Evolutionary conservation across 2,113 vertebrate genomes (phyloP).

Genomic region (Chiloscyllium plagiosum): DNA sequence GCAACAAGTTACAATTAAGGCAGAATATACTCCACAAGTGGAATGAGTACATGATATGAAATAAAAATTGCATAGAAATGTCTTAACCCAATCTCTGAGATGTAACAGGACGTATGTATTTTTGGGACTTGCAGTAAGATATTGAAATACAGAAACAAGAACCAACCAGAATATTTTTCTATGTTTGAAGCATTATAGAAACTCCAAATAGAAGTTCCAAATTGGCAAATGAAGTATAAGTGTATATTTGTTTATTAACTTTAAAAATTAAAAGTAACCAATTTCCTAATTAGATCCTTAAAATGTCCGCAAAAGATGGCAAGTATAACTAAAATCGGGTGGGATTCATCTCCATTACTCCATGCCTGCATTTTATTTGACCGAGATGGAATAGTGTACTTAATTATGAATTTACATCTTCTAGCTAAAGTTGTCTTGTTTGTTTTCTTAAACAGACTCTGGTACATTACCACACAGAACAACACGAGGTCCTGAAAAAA

Average conservation of each 20-base stretch:
- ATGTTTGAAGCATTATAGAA: neutral
- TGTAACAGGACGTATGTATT: neutral
- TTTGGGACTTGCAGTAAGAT: too few relatives aligned
- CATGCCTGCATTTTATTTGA: neutral
- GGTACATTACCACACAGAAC: too few relatives aligned
- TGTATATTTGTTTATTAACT: neutral
- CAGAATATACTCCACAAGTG: neutral
- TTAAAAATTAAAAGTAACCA: neutral
- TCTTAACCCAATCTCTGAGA: neutral
- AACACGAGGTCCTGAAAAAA: neutral
- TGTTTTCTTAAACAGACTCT: slow-evolving; percentile 3
- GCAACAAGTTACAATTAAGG: neutral
- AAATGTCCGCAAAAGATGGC: neutral
- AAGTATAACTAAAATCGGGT: neutral
- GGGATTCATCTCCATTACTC: neutral
- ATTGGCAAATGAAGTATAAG: neutral
- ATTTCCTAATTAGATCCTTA: neutral
- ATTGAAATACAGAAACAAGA: neutral
- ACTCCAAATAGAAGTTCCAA: neutral
- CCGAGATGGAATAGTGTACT: neutral
- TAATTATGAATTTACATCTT: neutral
- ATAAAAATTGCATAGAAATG: neutral
- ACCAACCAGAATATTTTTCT: neutral
- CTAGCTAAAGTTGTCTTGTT: neutral
- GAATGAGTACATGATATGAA: neutral